phyloP scores from a whole-genome alignment of 1,140 invertebrate genomes.

The Stegodyphus mimosarum region DNA sequence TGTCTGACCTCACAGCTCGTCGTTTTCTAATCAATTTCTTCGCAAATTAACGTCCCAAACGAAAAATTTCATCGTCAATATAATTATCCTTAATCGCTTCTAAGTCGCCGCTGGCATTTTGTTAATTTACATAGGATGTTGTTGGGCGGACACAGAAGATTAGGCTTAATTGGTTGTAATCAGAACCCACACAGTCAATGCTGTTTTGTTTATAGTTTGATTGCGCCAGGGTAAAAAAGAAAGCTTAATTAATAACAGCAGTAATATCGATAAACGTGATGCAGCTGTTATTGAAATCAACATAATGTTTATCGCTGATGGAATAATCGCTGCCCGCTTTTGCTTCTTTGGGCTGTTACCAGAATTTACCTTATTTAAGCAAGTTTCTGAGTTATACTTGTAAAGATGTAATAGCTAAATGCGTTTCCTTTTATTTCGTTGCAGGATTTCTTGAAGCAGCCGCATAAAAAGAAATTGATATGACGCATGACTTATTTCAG shows the following conservation, averaged over 20 bases:
- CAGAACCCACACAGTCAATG: not conserved
- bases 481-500: no score
- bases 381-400: no score
- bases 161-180: slow-evolving; percentile 40
- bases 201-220: not conserved
- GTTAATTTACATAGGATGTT: slow-evolving; percentile 34
- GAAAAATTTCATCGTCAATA: slow-evolving; percentile 51
- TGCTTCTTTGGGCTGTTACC: no score
- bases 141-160: slow-evolving; percentile 7
- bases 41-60: slow-evolving; percentile 37
- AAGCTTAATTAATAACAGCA: not conserved
- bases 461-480: no score
- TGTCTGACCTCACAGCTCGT: not conserved
- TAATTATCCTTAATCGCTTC: slow-evolving; percentile 49
- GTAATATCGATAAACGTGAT: not conserved
- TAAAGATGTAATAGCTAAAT: no score
- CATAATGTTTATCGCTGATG: no score
- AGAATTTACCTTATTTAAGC: no score
- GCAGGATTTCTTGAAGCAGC: no score
- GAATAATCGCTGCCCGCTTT: no score
- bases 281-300: no score
- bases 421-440: no score
- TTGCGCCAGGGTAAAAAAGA: not conserved
- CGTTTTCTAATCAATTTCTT: slow-evolving; percentile 53
- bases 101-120: slow-evolving; percentile 40